phyloP scores from a whole-genome alignment of 1,140 invertebrate genomes.

The Platyscapa corneri region DNA sequence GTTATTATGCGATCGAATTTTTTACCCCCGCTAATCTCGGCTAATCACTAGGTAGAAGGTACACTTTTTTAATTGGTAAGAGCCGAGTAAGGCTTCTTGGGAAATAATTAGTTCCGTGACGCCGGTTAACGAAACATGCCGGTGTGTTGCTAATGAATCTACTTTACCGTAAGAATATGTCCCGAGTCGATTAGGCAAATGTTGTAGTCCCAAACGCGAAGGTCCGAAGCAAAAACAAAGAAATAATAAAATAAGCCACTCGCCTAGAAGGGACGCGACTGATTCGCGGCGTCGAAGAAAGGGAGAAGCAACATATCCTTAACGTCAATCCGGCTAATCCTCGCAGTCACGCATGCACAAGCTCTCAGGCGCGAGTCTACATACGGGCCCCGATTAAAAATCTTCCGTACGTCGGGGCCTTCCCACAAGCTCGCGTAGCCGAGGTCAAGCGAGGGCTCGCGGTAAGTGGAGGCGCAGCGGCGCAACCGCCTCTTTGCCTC shows the following conservation, averaged over 20 bases:
- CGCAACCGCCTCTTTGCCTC: no score
- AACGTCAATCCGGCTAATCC: neutral
- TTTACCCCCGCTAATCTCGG: no score
- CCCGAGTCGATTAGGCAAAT: neutral
- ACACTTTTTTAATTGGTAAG: neutral
- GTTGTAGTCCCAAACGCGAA: neutral
- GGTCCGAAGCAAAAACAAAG: neutral
- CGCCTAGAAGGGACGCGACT: neutral
- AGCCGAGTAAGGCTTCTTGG: neutral
- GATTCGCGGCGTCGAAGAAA: neutral
- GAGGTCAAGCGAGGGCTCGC: neutral
- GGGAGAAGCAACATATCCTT: neutral
- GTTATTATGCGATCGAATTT: neutral
- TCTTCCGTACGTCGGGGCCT: neutral
- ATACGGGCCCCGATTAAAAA: neutral
- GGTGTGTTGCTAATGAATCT: neutral
- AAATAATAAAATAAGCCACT: neutral
- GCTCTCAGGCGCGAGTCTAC: no score
- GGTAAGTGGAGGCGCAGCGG: no score
- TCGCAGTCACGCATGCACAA: slow-evolving; percentile 2
- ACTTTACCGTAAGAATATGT: neutral
- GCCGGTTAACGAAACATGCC: neutral
- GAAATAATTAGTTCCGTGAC: neutral
- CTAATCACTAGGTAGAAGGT: neutral
- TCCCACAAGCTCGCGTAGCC: neutral